A percentile compares a stretch with the other conserved stretches of the same genome.
Conservation (phyloP, 2,797 vertebrate genomes). For the Pseudochirops cupreus region DNA sequence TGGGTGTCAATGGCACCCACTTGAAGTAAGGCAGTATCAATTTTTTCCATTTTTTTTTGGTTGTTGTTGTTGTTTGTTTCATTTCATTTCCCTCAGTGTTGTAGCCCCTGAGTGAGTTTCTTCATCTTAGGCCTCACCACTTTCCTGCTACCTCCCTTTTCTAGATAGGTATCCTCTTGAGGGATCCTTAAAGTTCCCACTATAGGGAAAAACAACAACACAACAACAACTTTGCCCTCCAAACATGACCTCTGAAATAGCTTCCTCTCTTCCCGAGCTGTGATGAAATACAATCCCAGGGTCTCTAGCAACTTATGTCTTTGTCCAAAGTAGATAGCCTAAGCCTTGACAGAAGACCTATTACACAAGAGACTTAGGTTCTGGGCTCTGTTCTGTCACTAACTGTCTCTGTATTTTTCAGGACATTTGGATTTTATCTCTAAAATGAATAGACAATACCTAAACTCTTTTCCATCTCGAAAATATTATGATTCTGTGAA, state of each 20-base stretch:
- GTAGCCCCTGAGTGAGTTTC: neutral
- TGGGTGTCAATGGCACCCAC: neutral
- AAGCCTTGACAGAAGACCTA: neutral
- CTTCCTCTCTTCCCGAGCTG: neutral
- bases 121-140: neutral
- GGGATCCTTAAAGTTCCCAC: neutral
- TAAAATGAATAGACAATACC: neutral
- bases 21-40: neutral
- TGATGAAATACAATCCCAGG: neutral
- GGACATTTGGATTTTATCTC: neutral
- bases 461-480: neutral
- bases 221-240: neutral
- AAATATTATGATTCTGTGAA: neutral
- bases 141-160: neutral
- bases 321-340: neutral
- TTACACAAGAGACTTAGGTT: too few relatives aligned
- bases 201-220: neutral
- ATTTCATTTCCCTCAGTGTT: neutral
- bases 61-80: neutral
- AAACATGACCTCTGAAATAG: neutral
- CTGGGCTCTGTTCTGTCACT: neutral
- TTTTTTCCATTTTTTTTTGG: neutral
- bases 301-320: neutral
- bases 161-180: neutral
- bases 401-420: neutral